phyloP scores from a whole-genome alignment of 2,113 vertebrate genomes.

The Perca flavescens region DNA sequence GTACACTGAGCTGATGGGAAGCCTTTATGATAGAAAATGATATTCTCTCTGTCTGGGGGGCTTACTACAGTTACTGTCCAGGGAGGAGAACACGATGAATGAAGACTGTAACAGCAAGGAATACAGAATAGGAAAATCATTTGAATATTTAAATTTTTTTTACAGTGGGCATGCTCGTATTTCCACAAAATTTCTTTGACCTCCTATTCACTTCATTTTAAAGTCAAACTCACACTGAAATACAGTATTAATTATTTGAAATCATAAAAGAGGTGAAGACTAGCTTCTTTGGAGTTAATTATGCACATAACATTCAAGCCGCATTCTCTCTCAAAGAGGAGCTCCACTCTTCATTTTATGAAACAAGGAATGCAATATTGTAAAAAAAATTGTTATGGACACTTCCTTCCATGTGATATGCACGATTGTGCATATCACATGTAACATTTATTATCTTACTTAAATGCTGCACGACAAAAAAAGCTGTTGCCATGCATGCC shows the following conservation, averaged over 20 bases:
- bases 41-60: conserved; percentile 15
- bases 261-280: conserved; percentile 36
- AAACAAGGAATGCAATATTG: background rate
- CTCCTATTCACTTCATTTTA: conserved; percentile 26
- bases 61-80: conserved; percentile 8
- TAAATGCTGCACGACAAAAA: background rate
- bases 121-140: conserved; percentile 9
- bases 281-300: conserved; percentile 33
- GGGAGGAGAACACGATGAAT: conserved; percentile 35
- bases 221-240: conserved; percentile 35
- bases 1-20: conserved; percentile 22
- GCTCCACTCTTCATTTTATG: background rate
- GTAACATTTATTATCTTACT: background rate
- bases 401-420: background rate
- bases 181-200: conserved; percentile 28
- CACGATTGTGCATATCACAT: background rate
- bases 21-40: conserved; percentile 48
- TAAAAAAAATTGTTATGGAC: background rate
- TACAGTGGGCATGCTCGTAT: conserved; percentile 5
- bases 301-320: conserved; percentile 38
- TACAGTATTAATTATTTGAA: conserved; percentile 37
- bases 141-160: conserved; percentile 54
- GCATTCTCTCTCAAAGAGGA: background rate
- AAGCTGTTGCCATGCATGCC: background rate
- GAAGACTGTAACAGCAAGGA: conserved; percentile 17